A percentile compares a stretch with the other conserved stretches of the same genome.
These are phyloP conservation scores for Apodemus agrarius DNA, from an alignment of 2,797 vertebrate genomes.

Conservation along the genomic window DNA sequence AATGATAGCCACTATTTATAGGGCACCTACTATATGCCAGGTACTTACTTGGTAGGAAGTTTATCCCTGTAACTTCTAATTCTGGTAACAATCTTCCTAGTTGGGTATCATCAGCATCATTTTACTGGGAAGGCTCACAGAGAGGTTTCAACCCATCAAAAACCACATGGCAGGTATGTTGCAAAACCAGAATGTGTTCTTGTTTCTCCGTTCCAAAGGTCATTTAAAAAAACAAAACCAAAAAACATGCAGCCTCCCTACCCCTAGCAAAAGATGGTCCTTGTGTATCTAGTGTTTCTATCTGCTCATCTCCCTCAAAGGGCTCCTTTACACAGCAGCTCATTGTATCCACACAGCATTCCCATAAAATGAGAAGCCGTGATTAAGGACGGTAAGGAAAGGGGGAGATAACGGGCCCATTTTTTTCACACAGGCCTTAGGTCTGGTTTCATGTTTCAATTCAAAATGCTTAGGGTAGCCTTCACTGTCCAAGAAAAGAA, in stretches of 20 bases:
- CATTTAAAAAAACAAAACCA: constrained; percentile 48
- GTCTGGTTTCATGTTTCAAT: constrained; percentile 21
- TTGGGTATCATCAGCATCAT: constrained; percentile 18
- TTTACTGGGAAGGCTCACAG: background rate
- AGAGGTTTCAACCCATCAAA: constrained; percentile 47
- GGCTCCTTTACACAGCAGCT: background rate
- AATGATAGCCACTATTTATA: constrained; percentile 8
- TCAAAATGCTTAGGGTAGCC: background rate
- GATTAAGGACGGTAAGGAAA: constrained; percentile 22
- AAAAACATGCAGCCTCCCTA: background rate
- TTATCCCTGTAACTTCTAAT: constrained; percentile 50
- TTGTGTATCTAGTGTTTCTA: background rate
- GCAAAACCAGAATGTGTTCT: constrained; percentile 63
- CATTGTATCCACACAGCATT: background rate
- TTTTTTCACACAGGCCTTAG: background rate
- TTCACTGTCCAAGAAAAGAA: constrained; percentile 14
- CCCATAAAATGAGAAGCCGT: constrained; percentile 5
- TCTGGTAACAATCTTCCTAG: constrained; percentile 26
- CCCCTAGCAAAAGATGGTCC: constrained; percentile 21
- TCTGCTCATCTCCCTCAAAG: constrained; percentile 40
- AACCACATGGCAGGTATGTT: constrained; percentile 36
- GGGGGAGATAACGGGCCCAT: background rate
- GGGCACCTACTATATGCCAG: constrained; percentile 28
- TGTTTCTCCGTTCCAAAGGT: constrained; percentile 63
- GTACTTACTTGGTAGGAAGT: constrained; percentile 32